Base-by-base conservation (phyloP, 2,888 invertebrate species). In the Spisula subtruncata region DNA sequence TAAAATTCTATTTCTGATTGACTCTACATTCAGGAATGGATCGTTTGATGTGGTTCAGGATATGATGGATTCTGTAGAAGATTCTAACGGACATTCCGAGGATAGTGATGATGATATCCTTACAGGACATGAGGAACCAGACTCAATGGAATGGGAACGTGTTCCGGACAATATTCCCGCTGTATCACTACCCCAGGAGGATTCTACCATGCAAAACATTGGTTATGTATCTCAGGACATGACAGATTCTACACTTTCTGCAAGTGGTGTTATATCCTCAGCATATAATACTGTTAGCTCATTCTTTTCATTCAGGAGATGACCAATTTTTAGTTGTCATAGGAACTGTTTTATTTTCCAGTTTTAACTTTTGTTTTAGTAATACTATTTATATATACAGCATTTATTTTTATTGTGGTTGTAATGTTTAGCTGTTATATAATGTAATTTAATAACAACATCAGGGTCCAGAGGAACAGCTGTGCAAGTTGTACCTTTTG, bases 281-380 rank as follows among this genome's bases (percentile, higher is more conserved):
- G 98, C 98, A 46, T 98, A 98, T 85, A 98, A 98, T 88, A 98
- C 98, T 92, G 97, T 98, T 93, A 98, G 98, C 80, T 98, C 98
- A 88, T 97, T 98, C 95, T 98, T 98, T 98, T 35, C 54, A 54
- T 85, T 85, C 48, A 97, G 94, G 80, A 93, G 93, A 88, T 91
- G 84, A 88, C 87, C 35, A 83, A 66, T 32, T 75, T 12, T 75
- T 75, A 54, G 83, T 83, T 35, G 25, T 18, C 29, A 83, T 35
- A 25, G 35, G 4, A 75, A 75, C 35, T 1, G 75, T 75, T 75
- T 75, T 75, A 75, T 75, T 75, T 41, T 75, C 12, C 16, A 32
- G 25, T 75, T 75, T 60, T 60, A 60, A 25, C 60, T 25, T 71
- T 18, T 75, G 32, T 75, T 75, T 25, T 32, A 25, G 32, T 32